A percentile compares a stretch with the other conserved stretches of the same genome.
phyloP scores from a whole-genome alignment of 2,113 vertebrate genomes.

The Ictalurus punctatus region DNA sequence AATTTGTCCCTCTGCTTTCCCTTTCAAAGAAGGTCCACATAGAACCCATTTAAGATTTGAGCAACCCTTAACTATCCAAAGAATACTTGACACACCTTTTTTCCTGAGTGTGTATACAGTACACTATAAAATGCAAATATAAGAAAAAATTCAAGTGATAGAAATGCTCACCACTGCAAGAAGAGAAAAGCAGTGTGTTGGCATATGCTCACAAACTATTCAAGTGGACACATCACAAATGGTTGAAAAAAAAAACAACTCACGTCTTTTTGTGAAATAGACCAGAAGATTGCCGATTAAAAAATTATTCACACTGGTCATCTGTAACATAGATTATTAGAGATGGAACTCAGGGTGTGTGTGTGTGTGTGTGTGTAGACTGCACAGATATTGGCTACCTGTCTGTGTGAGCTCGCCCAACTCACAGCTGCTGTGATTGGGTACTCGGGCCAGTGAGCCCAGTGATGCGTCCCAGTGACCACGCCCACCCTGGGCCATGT shows the following conservation, averaged over 20 bases:
- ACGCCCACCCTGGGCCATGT: constrained; percentile 82
- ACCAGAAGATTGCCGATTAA: not conserved
- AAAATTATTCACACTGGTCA: not conserved
- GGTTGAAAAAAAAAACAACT: too few species aligned
- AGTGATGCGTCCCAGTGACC: constrained; percentile 85
- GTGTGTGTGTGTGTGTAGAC: not conserved
- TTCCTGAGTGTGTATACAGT: not conserved
- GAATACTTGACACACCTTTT: not conserved
- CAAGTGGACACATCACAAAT: too few species aligned
- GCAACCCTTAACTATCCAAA: not conserved
- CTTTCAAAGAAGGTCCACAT: not conserved
- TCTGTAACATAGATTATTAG: not conserved
- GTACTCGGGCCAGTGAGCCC: constrained; percentile 84
- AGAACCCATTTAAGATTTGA: not conserved
- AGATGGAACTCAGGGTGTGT: not conserved
- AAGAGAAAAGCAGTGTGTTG: too few species aligned
- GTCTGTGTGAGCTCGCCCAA: constrained; percentile 96
- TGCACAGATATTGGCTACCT: constrained; percentile 69
- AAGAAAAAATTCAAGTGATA: too few species aligned
- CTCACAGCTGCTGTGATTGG: constrained; percentile 87
- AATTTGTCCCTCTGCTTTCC: not conserved
- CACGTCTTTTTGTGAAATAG: not conserved
- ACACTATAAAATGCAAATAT: not conserved
- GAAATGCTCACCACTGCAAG: too few species aligned
- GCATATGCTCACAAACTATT: too few species aligned